Evolutionary conservation across 2,113 vertebrate species (phyloP), one percentile per base, ranked within the genome.

Genomic region (Peromyscus californicus): DNA sequence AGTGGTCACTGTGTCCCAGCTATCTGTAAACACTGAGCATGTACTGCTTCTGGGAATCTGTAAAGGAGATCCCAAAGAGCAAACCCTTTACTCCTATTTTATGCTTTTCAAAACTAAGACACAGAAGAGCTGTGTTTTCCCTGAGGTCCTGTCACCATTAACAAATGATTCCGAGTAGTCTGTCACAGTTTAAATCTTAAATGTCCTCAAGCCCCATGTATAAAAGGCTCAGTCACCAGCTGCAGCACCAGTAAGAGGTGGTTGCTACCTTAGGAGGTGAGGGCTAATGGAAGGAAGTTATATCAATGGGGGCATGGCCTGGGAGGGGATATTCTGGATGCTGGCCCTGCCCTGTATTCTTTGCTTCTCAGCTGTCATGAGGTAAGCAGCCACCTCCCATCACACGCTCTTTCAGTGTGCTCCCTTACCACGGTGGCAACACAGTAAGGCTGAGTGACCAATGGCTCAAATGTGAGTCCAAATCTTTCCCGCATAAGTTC

Each of bases 91-190:
- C 33, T 33, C 36, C 63, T 75, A 11, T 2, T 67, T 69, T 63
- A 48, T n/a, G 82, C 39, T 76, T 76, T 17, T 51, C 22, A 39
- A 42, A 84, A 54, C 59, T 6, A 45, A 87, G 75, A 19, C 33
- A 29, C 19, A 21, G 75, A 61, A 9, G 1, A 70, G 4, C 11
- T 3, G 16, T 15, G 29, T 19, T 61, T 48, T 39, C 15, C 63
- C 59, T 0, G 0, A 51, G 61, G 45, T 90, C 80, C 82, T 19
- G 1, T 26, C 24, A 31, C 48, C n/a, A 2, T 24, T 39, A 21
- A 15, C 19, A 2, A 6, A 19, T 33, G 26, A 24, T n/a, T 16
- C 12, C 31, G 1, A 0, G 9, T 0, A 36, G 12, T 59, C 65
- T 59, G 65, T 83, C 15, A 57, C 4, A 26, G 45, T 67, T 91